Evolutionary conservation across 2,888 invertebrate species (phyloP).

Genomic region (Cantharis rustica): DNA sequence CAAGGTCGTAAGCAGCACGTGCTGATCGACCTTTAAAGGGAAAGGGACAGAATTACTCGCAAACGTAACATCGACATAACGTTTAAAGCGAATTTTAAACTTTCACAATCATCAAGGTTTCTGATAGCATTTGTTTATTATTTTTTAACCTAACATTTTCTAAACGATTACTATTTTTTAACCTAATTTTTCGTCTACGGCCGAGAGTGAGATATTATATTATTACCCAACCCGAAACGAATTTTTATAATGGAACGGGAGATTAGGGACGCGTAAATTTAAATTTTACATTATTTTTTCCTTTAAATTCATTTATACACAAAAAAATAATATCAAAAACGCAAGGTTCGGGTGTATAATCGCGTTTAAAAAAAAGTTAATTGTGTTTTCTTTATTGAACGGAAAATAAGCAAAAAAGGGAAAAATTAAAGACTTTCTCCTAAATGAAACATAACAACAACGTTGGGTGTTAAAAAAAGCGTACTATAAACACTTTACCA

Average conservation of each 20-base stretch:
- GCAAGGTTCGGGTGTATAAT: background rate
- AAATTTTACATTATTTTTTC: background rate
- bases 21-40: constrained; percentile 21
- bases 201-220: background rate
- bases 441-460: background rate
- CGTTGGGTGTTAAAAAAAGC: background rate
- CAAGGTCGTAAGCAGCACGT: constrained; percentile 23
- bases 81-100: constrained; percentile 5
- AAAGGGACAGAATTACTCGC: constrained; percentile 18
- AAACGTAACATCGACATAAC: constrained; percentile 1
- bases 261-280: background rate
- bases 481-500: too few species aligned
- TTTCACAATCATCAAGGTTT: constrained; percentile 10
- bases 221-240: background rate
- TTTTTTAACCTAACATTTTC: background rate
- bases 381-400: background rate
- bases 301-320: background rate
- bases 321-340: background rate
- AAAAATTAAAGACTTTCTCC: background rate
- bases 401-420: background rate
- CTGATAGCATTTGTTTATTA: background rate
- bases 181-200: background rate
- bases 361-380: background rate
- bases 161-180: background rate
- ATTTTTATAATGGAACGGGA: background rate